Base-by-base conservation (phyloP, 2,113 vertebrate species). In the Sialia sialis region DNA sequence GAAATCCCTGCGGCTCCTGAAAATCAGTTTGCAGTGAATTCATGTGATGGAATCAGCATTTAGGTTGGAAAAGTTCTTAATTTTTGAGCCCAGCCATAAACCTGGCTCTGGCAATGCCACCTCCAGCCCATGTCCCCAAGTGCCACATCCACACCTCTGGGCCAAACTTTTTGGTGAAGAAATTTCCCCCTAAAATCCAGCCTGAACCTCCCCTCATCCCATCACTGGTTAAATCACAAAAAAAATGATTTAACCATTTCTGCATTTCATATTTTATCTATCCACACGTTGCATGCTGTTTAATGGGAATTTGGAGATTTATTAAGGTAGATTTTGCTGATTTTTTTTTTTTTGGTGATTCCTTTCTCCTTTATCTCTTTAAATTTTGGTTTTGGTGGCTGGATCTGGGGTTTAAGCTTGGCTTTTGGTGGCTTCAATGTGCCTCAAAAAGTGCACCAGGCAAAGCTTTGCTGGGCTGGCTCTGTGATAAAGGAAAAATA, bases 201-300 rank as follows among this genome's bases (percentile, higher is more conserved):
- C 51, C 34, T 11, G 10, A 75, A 56, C 23, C 41, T 55, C 16
- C 34, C 23, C 16, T 29, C 11, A 13, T 39, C 39, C 54, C 3
- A 1, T 43, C 54, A 6, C 26, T 76, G 56, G 4, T 43, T 32
- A 32, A 38, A 60, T 13, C 27, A 38, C 21, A 68, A 60, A 44
- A 34, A 32, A 16, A 5, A 9, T 18, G 2, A 49, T 41, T 48
- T 26, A 44, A 87, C 6, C 7, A 19, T 18, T 54, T 16, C 29
- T n/a, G 12, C 11, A 29, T 60, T 39, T 25, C 10, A 4, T 39
- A 8, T 54, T 46, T 78, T 5, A 29, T 46, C 39, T n/a, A 54
- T 20, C 39, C 23, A 19, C 46, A 5, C 0, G 0, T 54, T 44
- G 8, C 77, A 39, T 13, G 46, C 46, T 44, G 38, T 23, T 38